phyloP scores from a whole-genome alignment of 2,113 vertebrate species.

The Cyphomyrus plagiostoma region DNA sequence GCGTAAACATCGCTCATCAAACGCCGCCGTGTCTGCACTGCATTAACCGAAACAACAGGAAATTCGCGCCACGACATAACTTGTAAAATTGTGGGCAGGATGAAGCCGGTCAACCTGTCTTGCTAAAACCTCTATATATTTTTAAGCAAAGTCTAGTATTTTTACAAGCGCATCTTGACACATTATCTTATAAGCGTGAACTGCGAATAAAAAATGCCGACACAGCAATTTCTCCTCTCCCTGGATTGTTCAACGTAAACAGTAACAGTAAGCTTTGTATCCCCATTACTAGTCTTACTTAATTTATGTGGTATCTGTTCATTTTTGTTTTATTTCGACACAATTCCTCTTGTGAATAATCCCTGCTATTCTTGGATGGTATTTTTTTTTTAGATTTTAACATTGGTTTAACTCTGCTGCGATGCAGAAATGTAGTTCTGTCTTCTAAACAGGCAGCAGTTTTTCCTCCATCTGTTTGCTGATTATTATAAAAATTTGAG shows the following conservation, averaged over 20 bases:
- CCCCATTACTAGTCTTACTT: slow-evolving; percentile 15
- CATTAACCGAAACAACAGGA: not conserved
- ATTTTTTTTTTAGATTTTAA: slow-evolving; percentile 13
- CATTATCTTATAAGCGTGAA: not conserved
- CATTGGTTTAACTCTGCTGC: slow-evolving; percentile 35
- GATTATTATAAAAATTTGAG: slow-evolving; percentile 20
- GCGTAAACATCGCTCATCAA: not conserved
- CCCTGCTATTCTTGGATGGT: slow-evolving; percentile 30
- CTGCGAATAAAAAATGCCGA: not conserved
- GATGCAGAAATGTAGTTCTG: slow-evolving; percentile 33
- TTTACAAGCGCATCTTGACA: not conserved
- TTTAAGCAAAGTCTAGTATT: not conserved
- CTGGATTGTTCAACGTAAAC: not conserved
- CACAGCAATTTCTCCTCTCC: not conserved
- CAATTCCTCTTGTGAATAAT: slow-evolving; percentile 11
- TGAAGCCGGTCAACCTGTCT: not conserved
- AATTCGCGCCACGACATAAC: not conserved
- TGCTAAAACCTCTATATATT: not conserved
- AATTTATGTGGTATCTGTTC: slow-evolving; percentile 20
- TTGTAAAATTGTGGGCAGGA: not conserved
- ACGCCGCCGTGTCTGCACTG: not conserved
- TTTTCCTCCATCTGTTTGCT: slow-evolving; percentile 31
- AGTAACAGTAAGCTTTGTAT: not conserved
- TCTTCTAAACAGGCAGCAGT: slow-evolving; percentile 24
- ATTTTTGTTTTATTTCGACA: slow-evolving; percentile 11